phyloP scores from a whole-genome alignment of 2,113 vertebrate species.

The Phrynosoma platyrhinos region DNA sequence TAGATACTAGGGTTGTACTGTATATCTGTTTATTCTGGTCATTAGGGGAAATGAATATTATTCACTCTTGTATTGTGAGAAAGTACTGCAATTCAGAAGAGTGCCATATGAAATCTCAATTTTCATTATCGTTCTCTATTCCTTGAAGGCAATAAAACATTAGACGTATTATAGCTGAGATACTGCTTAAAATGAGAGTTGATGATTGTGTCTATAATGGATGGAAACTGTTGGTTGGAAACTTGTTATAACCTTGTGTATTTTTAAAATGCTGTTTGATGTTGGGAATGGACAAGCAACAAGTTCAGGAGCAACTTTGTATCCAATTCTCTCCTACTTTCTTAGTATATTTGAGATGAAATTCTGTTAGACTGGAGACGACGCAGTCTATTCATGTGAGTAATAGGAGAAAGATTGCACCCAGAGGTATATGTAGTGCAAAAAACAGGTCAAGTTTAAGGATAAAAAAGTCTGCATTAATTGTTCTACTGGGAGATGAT shows the following conservation, averaged over 20 bases:
- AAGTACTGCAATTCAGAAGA: not conserved
- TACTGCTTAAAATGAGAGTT: not conserved
- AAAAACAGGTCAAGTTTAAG: slow-evolving; percentile 48
- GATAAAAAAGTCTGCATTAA: slow-evolving; percentile 68
- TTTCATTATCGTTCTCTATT: not conserved
- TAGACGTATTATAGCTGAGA: not conserved
- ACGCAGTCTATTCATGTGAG: slow-evolving; percentile 31
- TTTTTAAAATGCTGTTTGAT: not conserved
- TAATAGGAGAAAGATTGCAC: slow-evolving; percentile 46
- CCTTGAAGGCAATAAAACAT: not conserved
- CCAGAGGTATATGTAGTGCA: slow-evolving; percentile 39
- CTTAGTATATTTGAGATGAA: slow-evolving; percentile 21
- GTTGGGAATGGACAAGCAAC: not conserved
- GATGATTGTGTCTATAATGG: not conserved
- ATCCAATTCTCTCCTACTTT: not conserved
- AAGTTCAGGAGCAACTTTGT: not conserved
- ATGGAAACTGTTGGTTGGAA: not conserved
- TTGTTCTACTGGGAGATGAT: slow-evolving; percentile 79
- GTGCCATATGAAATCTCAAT: not conserved
- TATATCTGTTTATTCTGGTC: too few relatives aligned
- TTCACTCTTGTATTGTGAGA: not conserved
- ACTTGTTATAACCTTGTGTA: not conserved
- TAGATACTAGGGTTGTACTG: too few relatives aligned
- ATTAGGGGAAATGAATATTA: too few relatives aligned
- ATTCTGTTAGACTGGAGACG: slow-evolving; percentile 35